Evolutionary conservation across 2,113 vertebrate species (phyloP), one percentile per base, ranked within the genome.

Genomic region (Anhinga anhinga): DNA sequence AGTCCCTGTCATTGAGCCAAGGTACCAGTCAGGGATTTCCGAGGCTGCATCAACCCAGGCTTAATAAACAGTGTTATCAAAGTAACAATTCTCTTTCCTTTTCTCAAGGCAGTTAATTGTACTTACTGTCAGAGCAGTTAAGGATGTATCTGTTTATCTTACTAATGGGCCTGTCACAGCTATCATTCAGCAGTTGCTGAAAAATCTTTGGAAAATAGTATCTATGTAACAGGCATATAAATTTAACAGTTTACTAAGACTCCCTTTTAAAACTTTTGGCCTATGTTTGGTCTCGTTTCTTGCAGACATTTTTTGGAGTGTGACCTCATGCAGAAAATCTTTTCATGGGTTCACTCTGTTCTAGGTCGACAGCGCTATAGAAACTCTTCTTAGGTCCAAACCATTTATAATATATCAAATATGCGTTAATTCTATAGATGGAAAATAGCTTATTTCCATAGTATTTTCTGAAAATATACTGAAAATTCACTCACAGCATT

Each of bases 391-490:
- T 27, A 29, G 30, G 17, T 38, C 27, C 26, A 61, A 84, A 74
- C 5, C 9, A 11, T 30, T 40, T 45, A 11, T 40, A 76, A 21
- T 34, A 42, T 45, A 50, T 21, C 27, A 50, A 87, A 42, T 65
- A 32, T 9, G 4, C 53, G 10, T 63, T 20, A 72, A 53, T 79
- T 53, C 36, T 42, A 8, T 38, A 21, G 21, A 23, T 2, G 7
- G 38, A 91, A 86, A 63, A 72, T 21, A 40, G 1, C 12, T 49
- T 50, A 53, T 66, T 95, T 89, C 32, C 0, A 0, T 19, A 26
- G 11, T 29, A 34, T 88, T 78, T 93, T 97, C 77, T 94, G 77
- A 72, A 87, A 96, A 62, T 32, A 49, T 78, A 25, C 61, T 88
- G 40, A 74, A 94, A 82, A 94, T 44, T 96, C 56, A 87, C 56